phyloP scores from a whole-genome alignment of 2,797 vertebrate species.

The Zenarchopterus dispar region DNA sequence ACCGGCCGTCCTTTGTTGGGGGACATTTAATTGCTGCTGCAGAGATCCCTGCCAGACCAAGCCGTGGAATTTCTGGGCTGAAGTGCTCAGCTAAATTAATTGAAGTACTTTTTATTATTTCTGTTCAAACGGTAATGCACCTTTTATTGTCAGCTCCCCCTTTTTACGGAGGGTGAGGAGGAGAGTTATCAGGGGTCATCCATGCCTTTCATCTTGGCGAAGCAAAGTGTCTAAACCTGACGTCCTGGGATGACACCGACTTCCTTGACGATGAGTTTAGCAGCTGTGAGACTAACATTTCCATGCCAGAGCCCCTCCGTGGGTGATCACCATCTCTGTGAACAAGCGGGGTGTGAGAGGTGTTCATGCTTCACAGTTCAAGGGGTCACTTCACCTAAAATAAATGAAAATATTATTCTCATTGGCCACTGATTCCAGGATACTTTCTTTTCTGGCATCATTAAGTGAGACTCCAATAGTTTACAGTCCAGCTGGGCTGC shows the following conservation, averaged over 20 bases:
- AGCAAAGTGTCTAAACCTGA: slow-evolving; percentile 31
- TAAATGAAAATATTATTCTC: background rate
- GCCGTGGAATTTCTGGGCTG: slow-evolving; percentile 39
- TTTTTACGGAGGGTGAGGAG: background rate
- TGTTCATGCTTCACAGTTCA: slow-evolving; percentile 11
- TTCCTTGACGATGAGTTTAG: slow-evolving; percentile 60
- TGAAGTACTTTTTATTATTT: slow-evolving; percentile 41
- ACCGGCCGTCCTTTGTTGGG: slow-evolving; percentile 48
- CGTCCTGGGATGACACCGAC: slow-evolving; percentile 35
- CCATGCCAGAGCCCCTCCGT: slow-evolving; percentile 21
- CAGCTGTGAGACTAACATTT: slow-evolving; percentile 71
- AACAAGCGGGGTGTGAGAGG: slow-evolving; percentile 9
- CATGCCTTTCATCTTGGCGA: background rate
- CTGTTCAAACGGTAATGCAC: slow-evolving; percentile 19
- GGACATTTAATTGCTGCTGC: slow-evolving; percentile 53
- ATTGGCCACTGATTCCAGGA: too few species aligned
- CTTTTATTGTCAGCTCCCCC: slow-evolving; percentile 17
- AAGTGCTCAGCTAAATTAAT: slow-evolving; percentile 36
- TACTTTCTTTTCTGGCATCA: too few species aligned
- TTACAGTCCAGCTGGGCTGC: too few species aligned
- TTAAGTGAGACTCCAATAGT: too few species aligned
- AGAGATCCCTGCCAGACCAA: slow-evolving; percentile 43
- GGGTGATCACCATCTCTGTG: slow-evolving; percentile 30
- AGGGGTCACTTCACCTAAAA: slow-evolving; percentile 11
- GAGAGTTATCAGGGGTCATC: slow-evolving; percentile 6